Conservation (phyloP, 2,888 invertebrate species). For the Scotopteryx bipunctaria region DNA sequence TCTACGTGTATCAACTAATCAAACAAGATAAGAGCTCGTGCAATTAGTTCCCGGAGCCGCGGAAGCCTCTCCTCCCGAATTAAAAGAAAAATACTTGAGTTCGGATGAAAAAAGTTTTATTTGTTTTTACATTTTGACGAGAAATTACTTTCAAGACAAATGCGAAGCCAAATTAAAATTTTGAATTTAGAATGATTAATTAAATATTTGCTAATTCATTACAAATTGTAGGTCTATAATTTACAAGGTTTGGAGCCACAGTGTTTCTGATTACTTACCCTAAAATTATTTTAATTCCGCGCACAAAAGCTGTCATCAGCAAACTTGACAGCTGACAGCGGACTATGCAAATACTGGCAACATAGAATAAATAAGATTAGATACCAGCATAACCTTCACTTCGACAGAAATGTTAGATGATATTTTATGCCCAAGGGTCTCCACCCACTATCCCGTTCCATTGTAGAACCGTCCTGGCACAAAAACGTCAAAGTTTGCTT, state of each 20-base stretch:
- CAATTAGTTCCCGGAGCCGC: not conserved
- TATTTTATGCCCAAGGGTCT: too few species aligned
- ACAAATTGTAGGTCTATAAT: too few species aligned
- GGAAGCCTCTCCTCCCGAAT: not conserved
- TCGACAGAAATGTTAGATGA: too few species aligned
- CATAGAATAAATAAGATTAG: not conserved
- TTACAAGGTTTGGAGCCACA: too few species aligned
- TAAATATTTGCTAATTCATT: too few species aligned
- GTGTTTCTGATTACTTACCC: too few species aligned
- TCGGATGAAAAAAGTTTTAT: not conserved
- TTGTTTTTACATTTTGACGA: not conserved
- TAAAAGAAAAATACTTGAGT: not conserved
- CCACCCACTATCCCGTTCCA: too few species aligned
- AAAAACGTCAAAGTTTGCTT: too few species aligned
- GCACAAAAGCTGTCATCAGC: not conserved
- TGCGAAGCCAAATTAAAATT: not conserved
- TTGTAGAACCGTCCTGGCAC: too few species aligned
- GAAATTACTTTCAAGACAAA: not conserved
- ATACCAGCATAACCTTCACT: not conserved
- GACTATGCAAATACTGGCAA: constrained; percentile 1
- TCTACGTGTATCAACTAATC: not conserved
- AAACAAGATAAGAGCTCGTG: not conserved
- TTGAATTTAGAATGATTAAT: not conserved
- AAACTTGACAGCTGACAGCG: not conserved
- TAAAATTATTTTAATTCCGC: not conserved